Base-by-base conservation (phyloP, 2,888 invertebrate genomes). In the Epinotia demarniana region DNA sequence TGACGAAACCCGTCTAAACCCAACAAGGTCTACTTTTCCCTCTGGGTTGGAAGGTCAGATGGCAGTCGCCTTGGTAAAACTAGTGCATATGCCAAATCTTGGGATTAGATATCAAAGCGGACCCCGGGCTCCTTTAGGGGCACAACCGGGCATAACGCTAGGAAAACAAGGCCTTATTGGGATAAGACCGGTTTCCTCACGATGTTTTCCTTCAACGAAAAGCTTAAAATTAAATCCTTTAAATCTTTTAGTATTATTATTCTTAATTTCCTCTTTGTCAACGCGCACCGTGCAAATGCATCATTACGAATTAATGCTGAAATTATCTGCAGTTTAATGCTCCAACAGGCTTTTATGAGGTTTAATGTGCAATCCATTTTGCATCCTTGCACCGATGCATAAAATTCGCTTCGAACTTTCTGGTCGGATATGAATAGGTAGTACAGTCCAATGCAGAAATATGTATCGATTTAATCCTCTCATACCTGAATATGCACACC, bases 311-410 rank as follows among this genome's bases (percentile, higher is more conserved):
- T 68, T 57, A 55, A 57, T 55, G 55, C 39, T 55, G 43, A 18
- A 62, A 73, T 73, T 57, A 73, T 68, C 73, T 57, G 39, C 8
- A 62, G 33, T 73, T 69, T 73, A 69, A 73, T 69, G 68, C 57
- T 27, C 43, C 11, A 46, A 68, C 43, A 43, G 57, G 58, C 60
- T 73, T 60, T 67, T 6, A 27, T 57, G 61, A n/a, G 53, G 19
- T 43, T 62, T 62, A 43, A 62, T 55, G 18, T 19, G 6, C 23
- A n/a, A 18, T 53, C 23, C 23, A 9, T 61, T 61, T n/a, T 3
- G 43, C 18, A 62, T 39, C 33, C 33, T 33, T 33, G 33, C 11
- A 27, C 33, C 33, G 2, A 12, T 11, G 27, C 39, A 57, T 57
- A 39, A 68, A 33, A 55, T 23, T 55, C 12, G 19, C 18, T 33